A percentile compares a stretch with the other conserved stretches of the same genome.
Evolutionary conservation across 1,140 invertebrate species (phyloP).

Genomic region (Drosophila arizonae): DNA sequence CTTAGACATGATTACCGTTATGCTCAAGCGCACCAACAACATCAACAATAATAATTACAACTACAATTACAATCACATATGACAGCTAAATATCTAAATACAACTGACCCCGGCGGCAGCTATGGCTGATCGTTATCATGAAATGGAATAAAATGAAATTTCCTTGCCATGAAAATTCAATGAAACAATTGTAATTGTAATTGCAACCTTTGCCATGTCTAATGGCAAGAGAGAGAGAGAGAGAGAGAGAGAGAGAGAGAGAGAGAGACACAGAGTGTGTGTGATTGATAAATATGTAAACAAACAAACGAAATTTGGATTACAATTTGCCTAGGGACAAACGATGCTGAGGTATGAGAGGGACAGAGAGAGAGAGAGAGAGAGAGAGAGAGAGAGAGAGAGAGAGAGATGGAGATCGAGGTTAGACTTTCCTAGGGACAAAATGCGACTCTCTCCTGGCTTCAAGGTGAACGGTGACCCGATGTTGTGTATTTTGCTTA

Average conservation of each 20-base stretch:
- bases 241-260: conserved; percentile 3
- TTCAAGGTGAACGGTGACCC: conserved; percentile 42
- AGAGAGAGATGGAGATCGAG: not conserved
- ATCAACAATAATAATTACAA: conserved; percentile 34
- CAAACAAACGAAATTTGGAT: not conserved
- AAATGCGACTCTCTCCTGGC: conserved; percentile 32
- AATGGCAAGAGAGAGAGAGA: conserved; percentile 23
- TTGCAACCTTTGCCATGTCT: conserved; percentile 34
- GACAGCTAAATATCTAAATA: conserved; percentile 67
- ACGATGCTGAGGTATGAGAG: conserved; percentile 15
- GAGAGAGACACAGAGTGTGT: not conserved
- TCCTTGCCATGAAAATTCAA: conserved; percentile 44
- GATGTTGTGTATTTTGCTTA: not conserved
- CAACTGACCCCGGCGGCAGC: conserved; percentile 48
- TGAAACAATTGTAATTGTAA: conserved; percentile 55
- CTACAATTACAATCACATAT: conserved; percentile 35
- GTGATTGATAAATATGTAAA: not conserved
- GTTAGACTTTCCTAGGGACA: conserved; percentile 7
- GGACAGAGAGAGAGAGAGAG: too few species aligned
- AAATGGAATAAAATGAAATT: conserved; percentile 57
- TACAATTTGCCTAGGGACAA: conserved; percentile 1
- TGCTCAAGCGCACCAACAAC: conserved; percentile 71
- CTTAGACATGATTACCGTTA: conserved; percentile 78
- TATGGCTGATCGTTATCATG: conserved; percentile 53
- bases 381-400: not conserved